phyloP scores from a whole-genome alignment of 2,113 vertebrate species.

The Chaetops frenatus region DNA sequence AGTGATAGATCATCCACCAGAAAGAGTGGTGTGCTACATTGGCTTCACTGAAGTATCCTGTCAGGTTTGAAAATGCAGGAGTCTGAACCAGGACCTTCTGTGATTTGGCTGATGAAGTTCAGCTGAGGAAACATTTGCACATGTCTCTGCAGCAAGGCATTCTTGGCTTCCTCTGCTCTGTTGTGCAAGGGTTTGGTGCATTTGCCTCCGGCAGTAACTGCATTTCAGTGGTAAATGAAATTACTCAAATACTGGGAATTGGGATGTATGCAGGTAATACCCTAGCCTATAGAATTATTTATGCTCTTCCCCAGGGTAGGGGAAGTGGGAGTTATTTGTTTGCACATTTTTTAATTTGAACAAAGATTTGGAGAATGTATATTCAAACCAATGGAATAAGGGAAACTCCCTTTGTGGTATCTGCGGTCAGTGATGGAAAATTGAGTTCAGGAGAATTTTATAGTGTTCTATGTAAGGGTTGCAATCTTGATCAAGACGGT shows the following conservation, averaged over 20 bases:
- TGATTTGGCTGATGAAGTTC: not conserved
- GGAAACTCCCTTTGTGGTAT: not conserved
- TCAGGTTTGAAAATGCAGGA: not conserved
- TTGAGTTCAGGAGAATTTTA: not conserved
- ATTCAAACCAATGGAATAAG: not conserved
- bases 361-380: not conserved
- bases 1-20: not conserved
- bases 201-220: not conserved
- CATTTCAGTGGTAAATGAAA: not conserved
- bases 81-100: not conserved
- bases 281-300: not conserved
- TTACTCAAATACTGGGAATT: not conserved
- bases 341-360: slow-evolving; percentile 3
- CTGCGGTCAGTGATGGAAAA: not conserved
- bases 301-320: not conserved
- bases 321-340: slow-evolving; percentile 22
- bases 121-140: not conserved
- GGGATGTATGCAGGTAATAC: not conserved
- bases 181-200: not conserved
- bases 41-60: not conserved
- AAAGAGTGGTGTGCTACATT: not conserved
- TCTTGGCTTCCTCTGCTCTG: not conserved
- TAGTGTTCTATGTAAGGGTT: not conserved
- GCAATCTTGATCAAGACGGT: not conserved
- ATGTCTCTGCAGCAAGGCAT: not conserved